Conservation (phyloP, 2,113 vertebrate genomes). For the Platysteira castanea region DNA sequence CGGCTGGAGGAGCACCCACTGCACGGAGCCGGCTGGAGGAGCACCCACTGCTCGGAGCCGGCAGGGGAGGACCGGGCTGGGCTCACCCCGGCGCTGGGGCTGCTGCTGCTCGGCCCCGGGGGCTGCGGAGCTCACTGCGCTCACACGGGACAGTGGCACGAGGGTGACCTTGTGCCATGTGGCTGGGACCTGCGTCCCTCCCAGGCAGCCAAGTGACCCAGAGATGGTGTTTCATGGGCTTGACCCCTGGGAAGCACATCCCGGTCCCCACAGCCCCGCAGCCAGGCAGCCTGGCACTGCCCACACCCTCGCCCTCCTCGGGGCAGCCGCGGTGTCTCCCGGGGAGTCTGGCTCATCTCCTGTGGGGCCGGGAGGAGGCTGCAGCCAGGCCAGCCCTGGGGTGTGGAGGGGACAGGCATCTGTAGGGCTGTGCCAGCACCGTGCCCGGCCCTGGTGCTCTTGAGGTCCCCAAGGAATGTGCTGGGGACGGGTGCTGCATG, state of each 20-base stretch:
- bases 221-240: accelerated
- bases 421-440: neutral
- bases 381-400: neutral
- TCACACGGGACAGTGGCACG: accelerated
- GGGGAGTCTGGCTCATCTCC: neutral
- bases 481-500: accelerated
- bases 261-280: accelerated
- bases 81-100: accelerated
- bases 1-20: no score
- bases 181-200: neutral
- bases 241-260: neutral
- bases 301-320: neutral
- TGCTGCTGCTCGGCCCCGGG: neutral
- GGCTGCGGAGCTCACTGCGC: accelerated
- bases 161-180: accelerated
- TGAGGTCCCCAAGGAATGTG: accelerated
- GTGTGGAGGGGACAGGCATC: neutral
- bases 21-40: no score
- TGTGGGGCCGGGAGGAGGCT: neutral
- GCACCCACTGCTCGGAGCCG: neutral
- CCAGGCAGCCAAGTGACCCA: neutral
- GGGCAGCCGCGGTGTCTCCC: neutral
- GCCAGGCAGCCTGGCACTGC: neutral
- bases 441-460: neutral
- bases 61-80: neutral